These are phyloP conservation scores for Eurystomus gularis DNA, from an alignment of 2,113 vertebrate genomes.

Conservation along the genomic window DNA sequence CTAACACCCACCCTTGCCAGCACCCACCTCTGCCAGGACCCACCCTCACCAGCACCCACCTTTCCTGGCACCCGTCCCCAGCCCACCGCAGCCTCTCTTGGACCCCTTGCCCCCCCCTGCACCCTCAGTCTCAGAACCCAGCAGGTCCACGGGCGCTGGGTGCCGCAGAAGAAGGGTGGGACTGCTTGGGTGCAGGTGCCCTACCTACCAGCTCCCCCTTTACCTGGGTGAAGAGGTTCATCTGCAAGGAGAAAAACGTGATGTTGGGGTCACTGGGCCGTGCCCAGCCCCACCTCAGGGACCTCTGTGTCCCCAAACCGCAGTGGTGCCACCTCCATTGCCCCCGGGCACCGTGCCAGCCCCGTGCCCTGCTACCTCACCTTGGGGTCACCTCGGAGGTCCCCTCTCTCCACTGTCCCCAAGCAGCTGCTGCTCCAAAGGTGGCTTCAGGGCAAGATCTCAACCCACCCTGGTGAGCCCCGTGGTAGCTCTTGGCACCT, in stretches of 20 bases:
- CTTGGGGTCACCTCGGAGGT: neutral
- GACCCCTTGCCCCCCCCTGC: accelerated
- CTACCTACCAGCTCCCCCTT: accelerated
- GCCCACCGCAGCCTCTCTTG: neutral
- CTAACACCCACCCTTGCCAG: neutral
- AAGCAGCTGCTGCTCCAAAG: neutral
- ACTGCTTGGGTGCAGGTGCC: neutral
- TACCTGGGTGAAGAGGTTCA: slow-evolving; percentile 31
- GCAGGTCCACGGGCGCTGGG: accelerated
- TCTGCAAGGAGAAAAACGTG: neutral
- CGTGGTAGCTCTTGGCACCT: neutral
- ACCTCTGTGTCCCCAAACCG: neutral
- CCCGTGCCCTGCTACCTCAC: neutral
- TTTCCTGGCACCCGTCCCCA: neutral
- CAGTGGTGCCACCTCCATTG: accelerated
- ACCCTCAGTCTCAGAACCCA: neutral
- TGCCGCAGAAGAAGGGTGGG: neutral
- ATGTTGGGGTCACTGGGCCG: accelerated
- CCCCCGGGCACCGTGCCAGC: too few species aligned
- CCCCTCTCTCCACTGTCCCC: neutral
- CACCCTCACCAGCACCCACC: too few species aligned
- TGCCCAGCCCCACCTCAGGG: accelerated
- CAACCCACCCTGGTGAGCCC: accelerated
- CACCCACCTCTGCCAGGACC: neutral
- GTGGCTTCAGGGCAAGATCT: neutral